Evolutionary conservation across 2,888 invertebrate species (phyloP).

Genomic region (Drosophila neonasuta): DNA sequence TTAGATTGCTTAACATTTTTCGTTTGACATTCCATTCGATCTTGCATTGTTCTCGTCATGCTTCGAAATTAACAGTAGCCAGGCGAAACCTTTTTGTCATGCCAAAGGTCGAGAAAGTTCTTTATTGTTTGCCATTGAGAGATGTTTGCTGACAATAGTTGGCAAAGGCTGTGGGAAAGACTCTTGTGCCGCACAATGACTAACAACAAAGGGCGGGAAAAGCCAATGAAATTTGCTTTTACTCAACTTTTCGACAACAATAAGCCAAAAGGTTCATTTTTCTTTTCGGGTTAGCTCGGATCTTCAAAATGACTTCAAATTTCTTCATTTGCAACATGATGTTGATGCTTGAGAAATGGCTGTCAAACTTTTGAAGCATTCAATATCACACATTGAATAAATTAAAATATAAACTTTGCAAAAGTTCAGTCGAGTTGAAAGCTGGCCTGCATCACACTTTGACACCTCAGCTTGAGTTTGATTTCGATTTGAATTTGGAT

Average conservation of each 20-base stretch:
- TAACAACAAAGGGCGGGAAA: conserved; percentile 20
- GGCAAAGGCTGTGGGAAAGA: background rate
- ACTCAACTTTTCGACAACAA: conserved; percentile 19
- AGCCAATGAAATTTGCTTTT: conserved; percentile 27
- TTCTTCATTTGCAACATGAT: conserved; percentile 4
- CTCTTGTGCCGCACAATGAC: conserved; percentile 15
- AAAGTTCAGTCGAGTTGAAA: conserved; percentile 4
- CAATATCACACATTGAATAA: conserved; percentile 20
- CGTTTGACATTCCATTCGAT: background rate
- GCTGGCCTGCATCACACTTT: conserved; percentile 7
- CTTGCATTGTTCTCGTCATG: conserved; percentile 17
- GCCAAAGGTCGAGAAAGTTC: conserved; percentile 2
- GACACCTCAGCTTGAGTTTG: conserved; percentile 14
- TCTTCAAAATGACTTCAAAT: conserved; percentile 3
- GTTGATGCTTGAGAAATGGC: conserved; percentile 11
- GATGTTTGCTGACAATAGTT: conserved; percentile 12
- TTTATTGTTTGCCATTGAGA: conserved; percentile 9
- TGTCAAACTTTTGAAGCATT: conserved; percentile 8
- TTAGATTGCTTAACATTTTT: background rate
- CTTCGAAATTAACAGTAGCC: conserved; percentile 15
- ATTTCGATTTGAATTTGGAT: conserved; percentile 11
- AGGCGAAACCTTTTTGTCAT: conserved; percentile 3
- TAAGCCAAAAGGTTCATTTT: conserved; percentile 25
- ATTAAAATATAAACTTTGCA: conserved; percentile 17
- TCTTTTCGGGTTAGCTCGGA: background rate